Base-by-base conservation (phyloP, 1,140 invertebrate genomes). In the Drosophila mayri region DNA sequence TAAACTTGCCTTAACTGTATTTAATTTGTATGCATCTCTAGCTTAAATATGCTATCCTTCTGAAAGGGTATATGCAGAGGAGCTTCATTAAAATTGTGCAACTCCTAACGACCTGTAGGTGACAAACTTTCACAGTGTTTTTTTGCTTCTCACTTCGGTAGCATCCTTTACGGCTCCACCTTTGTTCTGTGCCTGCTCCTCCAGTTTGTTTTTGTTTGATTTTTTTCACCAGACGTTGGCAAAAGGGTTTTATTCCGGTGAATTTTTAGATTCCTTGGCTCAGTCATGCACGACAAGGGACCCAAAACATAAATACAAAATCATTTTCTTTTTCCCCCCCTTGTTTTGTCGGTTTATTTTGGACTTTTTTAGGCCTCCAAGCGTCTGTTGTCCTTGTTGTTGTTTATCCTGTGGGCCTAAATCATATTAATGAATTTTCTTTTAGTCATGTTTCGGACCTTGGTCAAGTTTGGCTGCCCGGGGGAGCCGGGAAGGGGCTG, bases 381-480 rank as follows among this genome's bases (percentile, higher is more conserved):
- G 35, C 35, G n/a, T 20, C 46, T 63, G 18, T 4, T 43, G 40
- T 54, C 47, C 35, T 11, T 35, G 44, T 18, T 78, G 55, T 61
- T 79, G 43, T 66, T 72, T 46, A 60, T 72, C 44, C 66, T 62
- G 35, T 60, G 49, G 57, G 84, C 68, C 84, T 58, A 87, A 87
- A 87, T 83, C 84, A 88, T 88, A 84, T 84, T 88, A 88, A 88
- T 84, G 84, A 84, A 81, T 90, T 81, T 88, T 90, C 80, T 84
- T 90, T 73, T 67, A 71, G 70, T 62, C 77, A 81, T 81, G 70
- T 79, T 76, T 62, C 57, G 49, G 63, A 71, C 57, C 73, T 37
- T 16, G 43, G 54, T 57, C 52, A 58, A 72, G 68, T 18, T 16
- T 35, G 41, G 28, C 7, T 30, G 6, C 2, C 14, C 1, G 3